Evolutionary conservation across 1,140 invertebrate species (phyloP), one percentile per base, ranked within the genome.

Genomic region (Leptinotarsa undecemlineata): DNA sequence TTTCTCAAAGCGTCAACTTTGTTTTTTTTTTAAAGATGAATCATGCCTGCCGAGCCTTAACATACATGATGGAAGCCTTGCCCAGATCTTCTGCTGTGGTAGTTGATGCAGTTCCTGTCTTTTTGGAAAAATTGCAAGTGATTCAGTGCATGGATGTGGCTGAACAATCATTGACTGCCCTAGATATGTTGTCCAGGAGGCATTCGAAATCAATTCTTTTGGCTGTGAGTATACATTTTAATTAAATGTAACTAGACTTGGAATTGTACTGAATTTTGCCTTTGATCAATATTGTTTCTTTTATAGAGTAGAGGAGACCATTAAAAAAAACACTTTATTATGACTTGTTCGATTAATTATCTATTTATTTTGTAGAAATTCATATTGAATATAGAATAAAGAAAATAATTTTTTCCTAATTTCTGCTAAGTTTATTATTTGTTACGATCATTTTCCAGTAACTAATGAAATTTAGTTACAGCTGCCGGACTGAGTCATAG

Each of bases 111-210:
- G 95, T 99, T 42, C 98, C 98, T 3, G 95, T 96, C 6, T 97
- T 98, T 86, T 87, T 98, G 21, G 95, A 97, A 86, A 97, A 99
- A 87, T 88, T 99, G 51, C 96, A 99, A 88, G 95, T 96, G 1
- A 99, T 99, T 78, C 97, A 98, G 78, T 99, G 97, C 85, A 99
- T 99, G 96, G 98, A 99, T 87, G 97, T 99, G 4, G 97, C 97
- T 19, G 98, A 99, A 86, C 97, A 99, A 86, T 95, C 95, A 80
- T 87, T 99, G 63, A 98, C 97, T 5, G 98, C 97, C 1, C 87
- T 99, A 21, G 97, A 99, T 84, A 98, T 98, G 93, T 88, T 99
- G 23, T 99, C 97, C 1, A 88, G 96, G n/a, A 88, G 97, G 77
- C 97, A 99, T 87, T 96, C 96, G 80, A 99, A 99, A 87, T 92